Evolutionary conservation across 2,797 vertebrate genomes (phyloP), one percentile per base, ranked within the genome.

Genomic region (Thripadectes ignobilis): DNA sequence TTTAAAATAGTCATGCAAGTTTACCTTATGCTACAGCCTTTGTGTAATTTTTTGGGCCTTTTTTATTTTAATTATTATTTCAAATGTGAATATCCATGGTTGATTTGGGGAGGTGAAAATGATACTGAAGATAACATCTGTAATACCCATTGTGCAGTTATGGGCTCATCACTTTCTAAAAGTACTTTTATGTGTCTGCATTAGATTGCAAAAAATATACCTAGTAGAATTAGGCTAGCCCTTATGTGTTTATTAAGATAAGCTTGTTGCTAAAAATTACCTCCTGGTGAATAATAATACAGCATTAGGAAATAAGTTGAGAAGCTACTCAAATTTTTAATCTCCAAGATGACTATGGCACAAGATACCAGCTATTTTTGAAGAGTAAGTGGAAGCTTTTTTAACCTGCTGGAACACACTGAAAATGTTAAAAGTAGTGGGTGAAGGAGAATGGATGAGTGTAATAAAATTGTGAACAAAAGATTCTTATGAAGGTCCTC

Each of bases 161-260:
- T 55, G 34, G 69, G 14, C 45, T 69, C 55, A 76, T 73, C 23
- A 63, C n/a, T 93, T 88, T 75, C 51, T 75, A 24, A 66, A 92
- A 81, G 66, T 73, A 75, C 48, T 87, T 79, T 55, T 87, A 14
- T 73, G 45, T 74, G 15, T 43, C 67, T 89, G 36, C 63, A 76
- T 76, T 95, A 65, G 79, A 57, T 92, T 92, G 71, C 52, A 76
- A 77, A 92, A 51, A 75, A 55, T 29, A 27, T n/a, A 48, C 38
- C 84, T 82, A 0, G 0, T 14, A 87, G 77, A 94, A 76, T 92
- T 82, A 90, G 71, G 29, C 27, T 63, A 62, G 63, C 34, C 59
- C 55, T 79, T 95, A 45, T 2, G 4, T 90, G 90, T 93, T 95
- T 95, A 67, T 94, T 93, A 91, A 92, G 83, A 88, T 82, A 95